Base-by-base conservation (phyloP, 2,113 vertebrate species). In the Pterocles gutturalis region DNA sequence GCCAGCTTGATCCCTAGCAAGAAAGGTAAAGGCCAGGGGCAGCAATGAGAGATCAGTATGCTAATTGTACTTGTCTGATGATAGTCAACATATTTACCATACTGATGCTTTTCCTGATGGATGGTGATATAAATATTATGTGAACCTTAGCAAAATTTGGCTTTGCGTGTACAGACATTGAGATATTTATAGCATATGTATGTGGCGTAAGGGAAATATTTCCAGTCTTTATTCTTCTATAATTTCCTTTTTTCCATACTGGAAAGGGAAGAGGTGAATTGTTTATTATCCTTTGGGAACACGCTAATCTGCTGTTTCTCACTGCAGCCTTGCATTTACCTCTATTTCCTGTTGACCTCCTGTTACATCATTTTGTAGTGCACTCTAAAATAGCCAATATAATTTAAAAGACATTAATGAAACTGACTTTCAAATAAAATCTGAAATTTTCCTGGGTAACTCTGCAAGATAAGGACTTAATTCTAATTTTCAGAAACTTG, bases 181-280 rank as follows among this genome's bases (percentile, higher is more conserved):
- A 70, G 82, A 2, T 94, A 96, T 96, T 96, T 96, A 94, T 95
- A 96, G 85, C 17, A 0, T 28, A 38, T 12, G n/a, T 95, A 55
- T 86, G 43, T 92, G 76, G 64, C 0, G 14, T 92, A 92, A 89
- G 38, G 90, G 86, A 95, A 97, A 71, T 95, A 93, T 94, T 94
- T 89, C 83, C 92, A 97, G 86, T 76, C 92, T 89, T 95, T 95
- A 93, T 95, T 97, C 96, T 97, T 94, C 89, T 92, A 87, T 91
- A 95, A 96, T 84, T 97, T 97, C 96, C 94, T 93, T 87, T 87
- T 87, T 95, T 96, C 86, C 45, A 41, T 72, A 65, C 89, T 97
- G 97, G 88, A 95, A 97, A 67, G 86, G 96, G 83, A 97, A 96
- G 96, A 96, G 83, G 92, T 91, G 92, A 97, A 95, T 96, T 96